Evolutionary conservation across 2,113 vertebrate genomes (phyloP).

Genomic region (Suricata suricatta): DNA sequence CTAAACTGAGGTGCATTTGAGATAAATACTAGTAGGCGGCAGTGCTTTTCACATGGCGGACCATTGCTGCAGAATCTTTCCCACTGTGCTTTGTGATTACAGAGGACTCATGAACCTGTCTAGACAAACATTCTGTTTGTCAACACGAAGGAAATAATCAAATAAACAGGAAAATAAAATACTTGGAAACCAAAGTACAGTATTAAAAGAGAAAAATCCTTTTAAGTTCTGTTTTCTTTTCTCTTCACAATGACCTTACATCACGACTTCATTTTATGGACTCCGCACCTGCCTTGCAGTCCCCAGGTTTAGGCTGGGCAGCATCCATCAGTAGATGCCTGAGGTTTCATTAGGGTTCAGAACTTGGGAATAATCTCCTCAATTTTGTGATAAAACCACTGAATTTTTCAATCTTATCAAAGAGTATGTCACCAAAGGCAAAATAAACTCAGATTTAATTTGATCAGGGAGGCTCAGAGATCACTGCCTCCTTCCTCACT

Average conservation of each 20-base stretch:
- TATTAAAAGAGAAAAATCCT: background rate
- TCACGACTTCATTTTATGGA: background rate
- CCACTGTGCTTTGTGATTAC: rapidly evolving
- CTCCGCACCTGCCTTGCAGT: background rate
- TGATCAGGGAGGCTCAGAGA: background rate
- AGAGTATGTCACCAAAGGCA: background rate
- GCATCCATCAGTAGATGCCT: background rate
- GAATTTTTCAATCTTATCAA: background rate
- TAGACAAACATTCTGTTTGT: background rate
- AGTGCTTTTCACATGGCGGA: background rate
- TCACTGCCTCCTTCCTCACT: background rate
- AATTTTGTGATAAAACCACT: background rate
- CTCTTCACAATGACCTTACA: background rate
- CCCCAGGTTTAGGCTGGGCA: background rate
- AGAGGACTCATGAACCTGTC: rapidly evolving
- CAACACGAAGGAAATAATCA: background rate
- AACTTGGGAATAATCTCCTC: background rate
- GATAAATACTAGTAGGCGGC: constrained; percentile 37
- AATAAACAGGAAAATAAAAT: background rate
- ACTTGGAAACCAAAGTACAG: background rate
- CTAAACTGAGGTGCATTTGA: background rate
- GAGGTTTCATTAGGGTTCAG: background rate
- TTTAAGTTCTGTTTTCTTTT: background rate
- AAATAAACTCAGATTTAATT: background rate
- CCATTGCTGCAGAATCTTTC: no score